Evolutionary conservation across 1,140 invertebrate species (phyloP), one percentile per base, ranked within the genome.

Genomic region (Rhizoglyphus robini): DNA sequence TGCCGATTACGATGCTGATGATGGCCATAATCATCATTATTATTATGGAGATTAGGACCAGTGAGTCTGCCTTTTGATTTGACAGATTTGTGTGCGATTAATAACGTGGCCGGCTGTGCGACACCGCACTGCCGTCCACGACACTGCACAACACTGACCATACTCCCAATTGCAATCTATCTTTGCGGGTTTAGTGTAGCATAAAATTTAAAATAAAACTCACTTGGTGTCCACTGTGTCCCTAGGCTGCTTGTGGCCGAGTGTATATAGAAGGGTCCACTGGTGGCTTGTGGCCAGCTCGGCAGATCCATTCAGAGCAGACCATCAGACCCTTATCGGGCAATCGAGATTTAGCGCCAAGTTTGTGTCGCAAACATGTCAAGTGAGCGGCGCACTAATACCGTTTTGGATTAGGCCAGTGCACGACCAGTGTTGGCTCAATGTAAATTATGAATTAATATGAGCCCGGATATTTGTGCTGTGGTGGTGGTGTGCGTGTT

Each of bases 161-260:
- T 41, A 25, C 31, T 23, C 20, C 20, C 23, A 54, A 54, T 54
- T 5, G 51, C 51, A 25, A 54, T 54, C 20, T 20, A 54, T 54
- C 51, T 54, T 54, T 54, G 20, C 20, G 51, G 51, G 20, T 54
- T 54, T 54, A 54, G 51, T 54, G 51, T 54, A 54, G 51, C 51
- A 54, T 54, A 54, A 54, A 54, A 54, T 54, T 54, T 54, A 54
- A 54, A 54, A 54, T 54, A 20, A 54, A 54, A 54, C 23, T 41
- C 36, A n/a, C n/a, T n/a, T n/a, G n/a, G n/a, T 46, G 41, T 46
- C 41, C 41, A 23, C 41, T 15, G 15, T 46, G n/a, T n/a, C 41
- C 15, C 23, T 23, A 15, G 41, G 15, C 41, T 46, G 41, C 15
- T 46, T 54, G 8, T 54, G 51, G 51, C 31, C 31, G 18, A 41